Percentiles rank a stretch among this genome's conserved stretches.
Evolutionary conservation across 1,140 invertebrate species (phyloP).

Genomic region (Drosophila littoralis): DNA sequence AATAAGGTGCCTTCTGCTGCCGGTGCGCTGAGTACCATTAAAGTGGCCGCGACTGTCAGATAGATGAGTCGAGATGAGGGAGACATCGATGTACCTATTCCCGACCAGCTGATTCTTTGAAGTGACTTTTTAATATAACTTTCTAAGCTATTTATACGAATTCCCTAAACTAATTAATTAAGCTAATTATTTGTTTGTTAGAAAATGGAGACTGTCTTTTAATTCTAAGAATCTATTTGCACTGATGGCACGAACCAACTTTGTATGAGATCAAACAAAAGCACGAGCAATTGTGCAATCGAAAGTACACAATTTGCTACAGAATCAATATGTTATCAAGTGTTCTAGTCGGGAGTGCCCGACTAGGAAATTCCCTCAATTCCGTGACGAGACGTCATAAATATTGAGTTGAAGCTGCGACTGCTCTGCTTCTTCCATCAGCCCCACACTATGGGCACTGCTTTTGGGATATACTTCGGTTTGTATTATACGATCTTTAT

Average conservation of each 20-base stretch:
- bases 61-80: conserved; percentile 25
- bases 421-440: too few species aligned
- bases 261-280: background rate
- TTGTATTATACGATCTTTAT: too few species aligned
- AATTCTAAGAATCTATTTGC: conserved; percentile 1
- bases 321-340: background rate
- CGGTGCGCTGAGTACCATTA: conserved; percentile 1
- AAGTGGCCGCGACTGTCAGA: conserved; percentile 8
- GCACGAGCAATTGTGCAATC: conserved; percentile 10
- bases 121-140: background rate
- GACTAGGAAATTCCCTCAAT: too few species aligned
- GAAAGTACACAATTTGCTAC: background rate
- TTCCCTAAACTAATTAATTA: background rate
- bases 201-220: background rate
- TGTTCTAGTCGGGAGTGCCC: too few species aligned
- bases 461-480: too few species aligned
- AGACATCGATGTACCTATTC: conserved; percentile 13
- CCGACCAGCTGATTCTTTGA: background rate
- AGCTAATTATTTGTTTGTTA: background rate
- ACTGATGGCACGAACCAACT: background rate
- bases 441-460: too few species aligned
- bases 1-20: conserved; percentile 1
- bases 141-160: background rate
- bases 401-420: too few species aligned
- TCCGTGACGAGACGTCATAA: too few species aligned